Base-by-base conservation (phyloP, 2,888 invertebrate species). In the Lottia scabra region DNA sequence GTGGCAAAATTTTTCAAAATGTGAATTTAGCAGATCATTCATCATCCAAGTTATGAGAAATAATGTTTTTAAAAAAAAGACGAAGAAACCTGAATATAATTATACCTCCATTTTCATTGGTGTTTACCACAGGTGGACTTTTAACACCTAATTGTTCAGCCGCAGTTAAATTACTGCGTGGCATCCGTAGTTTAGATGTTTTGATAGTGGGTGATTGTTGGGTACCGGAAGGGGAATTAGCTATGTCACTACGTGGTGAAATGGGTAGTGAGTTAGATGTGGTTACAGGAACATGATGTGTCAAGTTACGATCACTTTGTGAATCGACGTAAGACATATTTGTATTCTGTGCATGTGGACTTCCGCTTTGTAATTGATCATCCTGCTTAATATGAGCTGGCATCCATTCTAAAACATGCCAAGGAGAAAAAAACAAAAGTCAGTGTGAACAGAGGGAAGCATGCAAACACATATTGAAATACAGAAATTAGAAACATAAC, bases 111-210 rank as follows among this genome's bases (percentile, higher is more conserved):
- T 81, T 80, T 46, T 68, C 71, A 66, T 75, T 64, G 71, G 68
- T 66, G 75, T 78, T 72, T 70, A 78, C 72, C 63, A 82, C 80
- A 70, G 84, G 80, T 48, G 82, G 81, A 66, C 80, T 80, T 81
- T 79, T 84, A 5, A 86, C 78, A 44, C 83, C 84, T 56, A 85
- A 80, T 75, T 84, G 84, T 67, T 85, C 80, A 43, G 80, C 83
- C 64, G 84, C 86, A 16, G 86, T 82, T 45, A 81, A 75, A 68
- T 77, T 75, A 73, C 80, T 83, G 68, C 74, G 69, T 26, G 68
- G 76, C 68, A 75, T 74, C 75, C 74, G 65, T 64, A 70, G 65
- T 65, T 62, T 70, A 23, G 56, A 30, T 65, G 65, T 66, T 45
- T 65, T 65, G 23, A 70, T 46, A 19, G 64, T 48, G 64, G 70